These are phyloP conservation scores for Heterodera filipjevi DNA, from an alignment of 2,888 invertebrate species.

Conservation along the genomic window DNA sequence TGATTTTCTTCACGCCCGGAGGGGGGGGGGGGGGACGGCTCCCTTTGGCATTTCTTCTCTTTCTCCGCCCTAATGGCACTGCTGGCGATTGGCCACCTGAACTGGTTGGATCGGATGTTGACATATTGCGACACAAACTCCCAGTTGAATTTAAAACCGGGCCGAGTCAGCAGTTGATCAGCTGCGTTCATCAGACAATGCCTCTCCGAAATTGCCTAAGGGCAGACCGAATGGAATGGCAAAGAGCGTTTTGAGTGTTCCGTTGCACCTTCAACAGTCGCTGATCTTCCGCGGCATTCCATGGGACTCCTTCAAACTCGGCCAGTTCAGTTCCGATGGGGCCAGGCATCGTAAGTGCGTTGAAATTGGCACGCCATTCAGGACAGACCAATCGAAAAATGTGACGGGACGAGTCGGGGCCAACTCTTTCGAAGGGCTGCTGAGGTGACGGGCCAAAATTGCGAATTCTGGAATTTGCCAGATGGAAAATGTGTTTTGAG, in stretches of 20 bases:
- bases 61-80: no score
- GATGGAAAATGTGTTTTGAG: neutral
- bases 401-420: neutral
- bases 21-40: no score
- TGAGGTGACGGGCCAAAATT: slow-evolving; percentile 17
- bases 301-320: slow-evolving; percentile 77
- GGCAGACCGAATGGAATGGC: neutral
- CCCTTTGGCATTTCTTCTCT: no score
- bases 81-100: slow-evolving; percentile 40
- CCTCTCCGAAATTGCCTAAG: slow-evolving; percentile 3
- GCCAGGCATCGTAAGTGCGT: neutral
- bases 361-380: slow-evolving; percentile 23
- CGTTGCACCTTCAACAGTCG: slow-evolving; percentile 77
- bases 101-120: slow-evolving; percentile 75
- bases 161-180: slow-evolving; percentile 73
- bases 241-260: neutral
- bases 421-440: neutral
- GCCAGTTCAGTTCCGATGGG: slow-evolving; percentile 18
- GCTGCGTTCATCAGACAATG: slow-evolving; percentile 69
- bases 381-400: slow-evolving; percentile 18
- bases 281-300: slow-evolving; percentile 89
- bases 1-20: no score
- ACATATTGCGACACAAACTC: slow-evolving; percentile 90
- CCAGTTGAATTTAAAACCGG: slow-evolving; percentile 91
- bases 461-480: neutral